Evolutionary conservation across 2,888 invertebrate genomes (phyloP).

Genomic region (Lottia gigantea): DNA sequence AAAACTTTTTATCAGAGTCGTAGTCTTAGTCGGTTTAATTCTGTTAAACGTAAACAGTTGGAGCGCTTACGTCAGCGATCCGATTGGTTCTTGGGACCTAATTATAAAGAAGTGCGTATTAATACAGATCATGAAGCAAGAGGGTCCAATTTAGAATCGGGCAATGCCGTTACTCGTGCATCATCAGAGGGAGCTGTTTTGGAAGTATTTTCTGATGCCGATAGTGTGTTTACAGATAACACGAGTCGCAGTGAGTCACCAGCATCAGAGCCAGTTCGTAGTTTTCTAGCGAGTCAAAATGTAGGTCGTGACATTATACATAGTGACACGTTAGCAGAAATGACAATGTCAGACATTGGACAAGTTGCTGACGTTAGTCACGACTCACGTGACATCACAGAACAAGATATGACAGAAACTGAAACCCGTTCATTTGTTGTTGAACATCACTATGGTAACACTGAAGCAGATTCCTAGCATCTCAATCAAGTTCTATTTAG

Average conservation of each 20-base stretch:
- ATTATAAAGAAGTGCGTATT: constrained; percentile 28
- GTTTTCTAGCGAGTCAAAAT: constrained; percentile 40
- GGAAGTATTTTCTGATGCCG: constrained; percentile 54
- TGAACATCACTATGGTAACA: constrained; percentile 52
- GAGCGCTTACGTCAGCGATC: constrained; percentile 96
- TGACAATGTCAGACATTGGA: constrained; percentile 40
- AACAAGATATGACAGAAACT: constrained; percentile 48
- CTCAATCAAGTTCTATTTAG: not conserved
- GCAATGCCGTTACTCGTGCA: constrained; percentile 56
- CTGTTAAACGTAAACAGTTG: constrained; percentile 80
- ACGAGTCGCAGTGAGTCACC: constrained; percentile 60
- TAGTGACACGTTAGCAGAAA: constrained; percentile 54
- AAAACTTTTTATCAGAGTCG: constrained; percentile 44
- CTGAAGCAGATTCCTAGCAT: constrained; percentile 48
- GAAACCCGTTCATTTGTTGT: constrained; percentile 54
- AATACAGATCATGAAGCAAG: constrained; percentile 20
- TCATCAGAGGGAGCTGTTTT: constrained; percentile 59
- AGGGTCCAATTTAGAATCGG: constrained; percentile 38
- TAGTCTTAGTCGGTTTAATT: constrained; percentile 65
- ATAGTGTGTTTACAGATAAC: constrained; percentile 58
- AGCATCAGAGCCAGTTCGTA: constrained; percentile 55
- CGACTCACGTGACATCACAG: constrained; percentile 27
- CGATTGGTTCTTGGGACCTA: constrained; percentile 87
- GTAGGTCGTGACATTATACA: constrained; percentile 54
- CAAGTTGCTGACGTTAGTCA: constrained; percentile 24